Percentiles rank a stretch among this genome's conserved stretches.
Conservation (phyloP, 2,888 invertebrate species). For the Polydrusus tereticollis region DNA sequence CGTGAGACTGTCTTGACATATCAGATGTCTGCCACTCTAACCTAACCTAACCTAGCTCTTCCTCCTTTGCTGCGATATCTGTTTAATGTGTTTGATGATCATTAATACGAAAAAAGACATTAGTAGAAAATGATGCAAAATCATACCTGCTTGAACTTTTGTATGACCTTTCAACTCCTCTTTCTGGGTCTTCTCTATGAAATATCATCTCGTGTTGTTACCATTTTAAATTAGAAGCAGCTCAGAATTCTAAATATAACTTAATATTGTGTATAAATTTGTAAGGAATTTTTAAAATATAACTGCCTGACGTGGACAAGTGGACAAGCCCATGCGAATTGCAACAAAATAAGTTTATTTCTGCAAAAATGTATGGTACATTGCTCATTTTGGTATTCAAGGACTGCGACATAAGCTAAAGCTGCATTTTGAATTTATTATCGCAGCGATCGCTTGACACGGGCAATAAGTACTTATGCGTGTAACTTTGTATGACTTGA, state of each 20-base stretch:
- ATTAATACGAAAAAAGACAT: no score
- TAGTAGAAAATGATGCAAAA: no score
- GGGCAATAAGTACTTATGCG: constrained; percentile 42
- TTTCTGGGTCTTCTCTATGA: no score
- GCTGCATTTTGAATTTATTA: constrained; percentile 46
- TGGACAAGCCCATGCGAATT: constrained; percentile 13
- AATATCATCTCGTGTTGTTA: no score
- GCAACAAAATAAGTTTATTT: constrained; percentile 21
- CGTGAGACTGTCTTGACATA: no score
- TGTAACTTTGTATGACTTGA: constrained; percentile 40
- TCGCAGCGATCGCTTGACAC: constrained; percentile 45
- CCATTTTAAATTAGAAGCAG: neutral
- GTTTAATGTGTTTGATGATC: no score
- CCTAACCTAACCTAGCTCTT: no score
- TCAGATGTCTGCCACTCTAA: no score
- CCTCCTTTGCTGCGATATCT: no score
- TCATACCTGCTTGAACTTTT: no score
- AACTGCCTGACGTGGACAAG: no score
- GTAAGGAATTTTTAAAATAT: neutral
- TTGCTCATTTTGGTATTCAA: constrained; percentile 45
- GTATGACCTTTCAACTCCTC: no score
- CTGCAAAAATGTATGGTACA: constrained; percentile 22
- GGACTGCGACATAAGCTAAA: constrained; percentile 41
- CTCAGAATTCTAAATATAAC: neutral
- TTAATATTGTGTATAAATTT: neutral